Evolutionary conservation across 2,113 vertebrate genomes (phyloP).

Genomic region (Hepsetus odoe): DNA sequence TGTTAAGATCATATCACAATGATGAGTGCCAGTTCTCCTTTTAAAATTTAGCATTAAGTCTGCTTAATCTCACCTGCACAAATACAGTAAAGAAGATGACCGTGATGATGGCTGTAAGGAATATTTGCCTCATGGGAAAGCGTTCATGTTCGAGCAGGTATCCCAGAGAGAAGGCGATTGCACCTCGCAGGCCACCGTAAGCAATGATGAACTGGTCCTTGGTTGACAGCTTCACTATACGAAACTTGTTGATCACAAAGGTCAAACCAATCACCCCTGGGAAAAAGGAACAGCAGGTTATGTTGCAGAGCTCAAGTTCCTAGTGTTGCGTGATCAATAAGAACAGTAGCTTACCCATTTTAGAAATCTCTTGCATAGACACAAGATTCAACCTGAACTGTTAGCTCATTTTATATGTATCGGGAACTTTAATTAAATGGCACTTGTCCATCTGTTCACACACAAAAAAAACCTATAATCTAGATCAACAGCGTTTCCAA

Average conservation of each 20-base stretch:
- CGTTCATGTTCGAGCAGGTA: slow-evolving; percentile 81
- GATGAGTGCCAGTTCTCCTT: too few species aligned
- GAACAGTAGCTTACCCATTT: neutral
- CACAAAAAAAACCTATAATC: too few species aligned
- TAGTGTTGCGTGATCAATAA: neutral
- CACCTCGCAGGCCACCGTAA: slow-evolving; percentile 94
- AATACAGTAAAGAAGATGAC: slow-evolving; percentile 99
- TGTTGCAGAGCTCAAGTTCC: neutral
- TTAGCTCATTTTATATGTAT: too few species aligned
- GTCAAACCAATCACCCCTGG: slow-evolving; percentile 92
- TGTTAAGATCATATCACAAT: too few species aligned
- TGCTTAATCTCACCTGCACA: slow-evolving; percentile 84
- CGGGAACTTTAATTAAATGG: too few species aligned
- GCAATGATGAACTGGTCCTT: slow-evolving; percentile 99
- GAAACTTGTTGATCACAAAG: slow-evolving; percentile 95
- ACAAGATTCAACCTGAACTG: too few species aligned
- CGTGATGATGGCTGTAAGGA: slow-evolving; percentile 97
- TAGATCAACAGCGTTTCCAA: too few species aligned
- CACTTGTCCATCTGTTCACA: too few species aligned
- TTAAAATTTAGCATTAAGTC: neutral
- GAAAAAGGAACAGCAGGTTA: neutral
- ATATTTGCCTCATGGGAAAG: slow-evolving; percentile 86
- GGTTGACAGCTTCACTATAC: slow-evolving; percentile 93
- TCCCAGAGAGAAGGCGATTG: slow-evolving; percentile 95
- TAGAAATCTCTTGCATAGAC: neutral